Conservation (phyloP, 1,140 invertebrate species). For the Propsilocerus akamusi region DNA sequence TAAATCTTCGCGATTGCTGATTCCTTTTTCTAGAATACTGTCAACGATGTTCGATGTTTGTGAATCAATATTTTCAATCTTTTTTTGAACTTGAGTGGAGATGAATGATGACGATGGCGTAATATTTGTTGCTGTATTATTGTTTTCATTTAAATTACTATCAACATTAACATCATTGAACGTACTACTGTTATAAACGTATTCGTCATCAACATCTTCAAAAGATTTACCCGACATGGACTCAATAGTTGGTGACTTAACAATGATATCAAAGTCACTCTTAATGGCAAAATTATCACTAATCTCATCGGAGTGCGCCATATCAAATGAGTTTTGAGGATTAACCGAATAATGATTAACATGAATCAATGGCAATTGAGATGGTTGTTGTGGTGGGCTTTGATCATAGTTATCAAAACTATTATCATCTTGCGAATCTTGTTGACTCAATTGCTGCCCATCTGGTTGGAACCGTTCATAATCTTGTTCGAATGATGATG, state of each 20-base stretch:
- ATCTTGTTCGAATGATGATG: not conserved
- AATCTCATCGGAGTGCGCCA: not conserved
- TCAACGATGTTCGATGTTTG: not conserved
- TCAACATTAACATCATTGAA: not conserved
- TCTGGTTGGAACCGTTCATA: not conserved
- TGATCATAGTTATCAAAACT: no score
- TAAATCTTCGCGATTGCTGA: not conserved
- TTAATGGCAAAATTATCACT: slow-evolving; percentile 25
- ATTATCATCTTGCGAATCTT: not conserved
- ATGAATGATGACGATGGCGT: not conserved
- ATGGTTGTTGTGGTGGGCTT: not conserved
- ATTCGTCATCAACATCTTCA: slow-evolving; percentile 14
- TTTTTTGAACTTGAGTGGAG: no score
- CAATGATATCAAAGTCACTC: slow-evolving; percentile 21
- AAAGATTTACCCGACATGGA: slow-evolving; percentile 25
- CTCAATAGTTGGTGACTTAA: slow-evolving; percentile 24
- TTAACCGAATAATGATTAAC: not conserved
- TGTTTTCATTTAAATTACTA: not conserved
- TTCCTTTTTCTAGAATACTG: not conserved
- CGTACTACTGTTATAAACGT: not conserved
- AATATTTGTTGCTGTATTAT: slow-evolving; percentile 3
- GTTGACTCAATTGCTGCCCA: not conserved
- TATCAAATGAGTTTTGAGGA: not conserved
- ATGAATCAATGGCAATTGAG: not conserved
- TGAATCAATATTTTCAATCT: no score